Evolutionary conservation across 2,888 invertebrate genomes (phyloP), one percentile per base, ranked within the genome.

Genomic region (Callyntrura guangdongensis): DNA sequence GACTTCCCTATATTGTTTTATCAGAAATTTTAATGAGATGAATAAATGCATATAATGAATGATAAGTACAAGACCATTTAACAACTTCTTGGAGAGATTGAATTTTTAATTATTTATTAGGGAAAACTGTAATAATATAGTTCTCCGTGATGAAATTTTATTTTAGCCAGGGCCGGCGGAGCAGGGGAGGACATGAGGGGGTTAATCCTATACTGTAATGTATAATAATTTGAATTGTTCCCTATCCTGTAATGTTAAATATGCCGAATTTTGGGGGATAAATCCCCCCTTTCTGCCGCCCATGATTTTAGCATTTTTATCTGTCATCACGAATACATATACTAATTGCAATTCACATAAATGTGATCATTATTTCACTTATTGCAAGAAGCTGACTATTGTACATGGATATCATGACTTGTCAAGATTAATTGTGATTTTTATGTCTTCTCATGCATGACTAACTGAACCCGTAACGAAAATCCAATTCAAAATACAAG

Each of bases 401-500:
- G 56, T 56, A 56, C 56, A 47, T 4, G n/a, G 6, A 14, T 53
- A 22, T 49, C 49, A 47, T 82, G 61, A 0, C 64, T 64, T 82
- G 64, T 82, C 82, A 67, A 49, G 20, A 67, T 83, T 83, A 83
- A 67, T 83, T 67, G 49, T 4, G 4, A 83, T 47, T 49, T 72
- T 45, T 64, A 83, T 83, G 83, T 67, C 83, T 20, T 47, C 64
- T 64, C 83, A 83, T 67, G 83, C 83, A 83, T 67, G 64, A 83
- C 83, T 83, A 83, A 83, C 49, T 64, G 20, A 12, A 22, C 14
- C 14, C 8, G 27, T 56, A 64, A 20, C 53, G 79, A 25, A 56
- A 12, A 45, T 14, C n/a, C 14, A 61, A 22, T 56, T 67, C 27
- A 17, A 67, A 22, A 27, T 0, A 1, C 1, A 0, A 14, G 12